Conservation (phyloP, 2,888 invertebrate species). For the Bellardia pandia region DNA sequence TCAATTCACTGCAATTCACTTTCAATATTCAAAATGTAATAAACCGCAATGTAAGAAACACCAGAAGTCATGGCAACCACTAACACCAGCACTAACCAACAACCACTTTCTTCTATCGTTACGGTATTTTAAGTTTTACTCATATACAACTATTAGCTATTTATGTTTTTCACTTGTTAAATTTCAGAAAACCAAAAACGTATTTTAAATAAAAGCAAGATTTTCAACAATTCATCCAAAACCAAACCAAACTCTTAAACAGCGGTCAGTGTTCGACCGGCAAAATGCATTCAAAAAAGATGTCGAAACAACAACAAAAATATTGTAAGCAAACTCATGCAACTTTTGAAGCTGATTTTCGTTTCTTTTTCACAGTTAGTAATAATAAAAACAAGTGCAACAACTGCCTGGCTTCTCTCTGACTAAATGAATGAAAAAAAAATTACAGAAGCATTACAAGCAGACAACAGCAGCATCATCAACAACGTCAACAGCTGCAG, state of each 20-base stretch:
- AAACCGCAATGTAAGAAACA: conserved; percentile 47
- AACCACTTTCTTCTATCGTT: conserved; percentile 72
- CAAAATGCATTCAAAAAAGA: conserved; percentile 54
- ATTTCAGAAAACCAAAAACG: conserved; percentile 23
- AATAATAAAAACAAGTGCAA: conserved; percentile 62
- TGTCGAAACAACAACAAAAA: conserved; percentile 35
- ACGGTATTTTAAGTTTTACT: conserved; percentile 68
- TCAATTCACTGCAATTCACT: conserved; percentile 54
- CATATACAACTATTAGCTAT: conserved; percentile 45
- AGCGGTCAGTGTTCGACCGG: conserved; percentile 73
- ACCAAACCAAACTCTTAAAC: conserved; percentile 29
- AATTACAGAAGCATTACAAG: conserved; percentile 26
- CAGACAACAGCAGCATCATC: conserved; percentile 23
- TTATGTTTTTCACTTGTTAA: conserved; percentile 59
- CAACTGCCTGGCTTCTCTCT: conserved; percentile 21
- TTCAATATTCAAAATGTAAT: conserved; percentile 48
- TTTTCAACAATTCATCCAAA: conserved; percentile 67
- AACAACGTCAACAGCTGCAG: conserved; percentile 39
- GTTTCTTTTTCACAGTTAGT: neutral
- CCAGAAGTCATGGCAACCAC: conserved; percentile 68
- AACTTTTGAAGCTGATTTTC: neutral
- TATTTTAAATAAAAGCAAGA: conserved; percentile 50
- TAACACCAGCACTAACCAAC: conserved; percentile 7
- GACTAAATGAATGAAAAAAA: conserved; percentile 10
- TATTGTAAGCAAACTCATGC: conserved; percentile 22